phyloP scores from a whole-genome alignment of 2,113 vertebrate species.

The Neodon shergylaensis region DNA sequence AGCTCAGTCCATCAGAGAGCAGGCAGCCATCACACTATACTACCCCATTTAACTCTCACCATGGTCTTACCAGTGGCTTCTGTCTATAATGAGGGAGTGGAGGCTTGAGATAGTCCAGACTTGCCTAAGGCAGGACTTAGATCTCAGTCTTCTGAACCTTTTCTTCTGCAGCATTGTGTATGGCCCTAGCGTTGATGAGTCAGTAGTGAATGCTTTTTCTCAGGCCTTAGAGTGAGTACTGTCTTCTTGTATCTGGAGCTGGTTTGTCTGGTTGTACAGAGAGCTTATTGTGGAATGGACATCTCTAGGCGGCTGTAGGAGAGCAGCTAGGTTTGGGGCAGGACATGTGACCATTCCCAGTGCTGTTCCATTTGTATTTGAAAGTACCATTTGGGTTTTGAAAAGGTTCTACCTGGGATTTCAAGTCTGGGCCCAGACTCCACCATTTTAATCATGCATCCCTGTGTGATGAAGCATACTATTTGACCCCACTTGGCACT shows the following conservation, averaged over 20 bases:
- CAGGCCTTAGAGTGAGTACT: background rate
- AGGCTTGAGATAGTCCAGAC: background rate
- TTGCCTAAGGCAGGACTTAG: background rate
- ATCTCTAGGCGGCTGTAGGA: background rate
- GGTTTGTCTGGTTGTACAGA: background rate
- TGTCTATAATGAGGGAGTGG: background rate
- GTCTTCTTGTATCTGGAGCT: background rate
- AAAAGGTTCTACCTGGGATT: background rate
- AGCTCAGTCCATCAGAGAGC: background rate
- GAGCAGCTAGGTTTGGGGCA: background rate
- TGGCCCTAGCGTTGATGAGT: accelerated
- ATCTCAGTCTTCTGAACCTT: background rate
- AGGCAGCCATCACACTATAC: accelerated
- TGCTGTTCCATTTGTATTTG: background rate
- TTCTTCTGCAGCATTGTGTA: background rate
- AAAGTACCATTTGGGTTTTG: background rate
- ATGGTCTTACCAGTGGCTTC: background rate
- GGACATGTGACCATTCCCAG: background rate
- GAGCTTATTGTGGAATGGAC: background rate
- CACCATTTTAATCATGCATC: background rate
- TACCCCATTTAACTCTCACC: background rate
- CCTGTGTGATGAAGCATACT: background rate
- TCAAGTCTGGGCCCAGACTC: background rate
- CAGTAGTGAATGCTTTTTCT: accelerated
- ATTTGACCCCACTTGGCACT: background rate